Conservation (phyloP, 1,140 invertebrate species). For the Sycophaga agraensis region DNA sequence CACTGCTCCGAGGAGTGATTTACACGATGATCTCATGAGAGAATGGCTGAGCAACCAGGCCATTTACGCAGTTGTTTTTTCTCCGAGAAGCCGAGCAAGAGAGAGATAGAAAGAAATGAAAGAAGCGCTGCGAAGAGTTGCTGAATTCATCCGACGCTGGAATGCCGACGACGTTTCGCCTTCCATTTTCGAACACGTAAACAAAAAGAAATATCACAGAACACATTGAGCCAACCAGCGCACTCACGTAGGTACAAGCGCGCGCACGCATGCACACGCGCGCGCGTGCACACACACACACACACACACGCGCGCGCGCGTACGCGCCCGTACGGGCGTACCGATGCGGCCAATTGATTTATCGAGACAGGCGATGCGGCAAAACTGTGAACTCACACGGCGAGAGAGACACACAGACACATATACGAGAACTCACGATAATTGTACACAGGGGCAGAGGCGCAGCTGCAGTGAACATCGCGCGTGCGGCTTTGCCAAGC, state of each 20-base stretch:
- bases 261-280: background rate
- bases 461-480: background rate
- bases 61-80: conserved; percentile 13
- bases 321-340: conserved; percentile 6
- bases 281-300: background rate
- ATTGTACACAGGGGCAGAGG: no score
- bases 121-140: background rate
- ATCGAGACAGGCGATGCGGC: background rate
- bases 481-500: background rate
- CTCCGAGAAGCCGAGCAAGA: background rate
- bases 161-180: conserved; percentile 21
- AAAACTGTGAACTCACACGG: no score
- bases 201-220: no score
- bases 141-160: conserved; percentile 7
- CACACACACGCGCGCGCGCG: background rate
- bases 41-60: conserved; percentile 1
- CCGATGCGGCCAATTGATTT: background rate
- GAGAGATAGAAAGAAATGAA: background rate
- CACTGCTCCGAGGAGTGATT: conserved; percentile 13
- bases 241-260: background rate
- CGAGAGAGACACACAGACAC: background rate
- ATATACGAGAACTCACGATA: background rate
- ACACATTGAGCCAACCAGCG: background rate
- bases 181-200: conserved; percentile 13
- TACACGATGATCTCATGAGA: conserved; percentile 26